Evolutionary conservation across 2,113 vertebrate species (phyloP).

Genomic region (Anguilla rostrata): DNA sequence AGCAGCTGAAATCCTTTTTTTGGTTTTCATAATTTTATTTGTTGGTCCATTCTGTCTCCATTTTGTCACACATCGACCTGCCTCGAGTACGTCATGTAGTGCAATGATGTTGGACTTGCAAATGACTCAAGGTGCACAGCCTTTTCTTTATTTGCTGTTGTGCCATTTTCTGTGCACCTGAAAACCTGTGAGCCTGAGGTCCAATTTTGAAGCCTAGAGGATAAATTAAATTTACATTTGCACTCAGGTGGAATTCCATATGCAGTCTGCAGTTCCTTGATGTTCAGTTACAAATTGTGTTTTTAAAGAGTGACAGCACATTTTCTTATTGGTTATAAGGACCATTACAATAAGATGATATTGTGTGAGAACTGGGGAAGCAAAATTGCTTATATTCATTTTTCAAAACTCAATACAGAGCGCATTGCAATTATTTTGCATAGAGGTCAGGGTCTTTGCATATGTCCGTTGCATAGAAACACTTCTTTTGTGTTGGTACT

Average conservation of each 20-base stretch:
- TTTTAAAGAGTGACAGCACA: background rate
- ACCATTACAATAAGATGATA: background rate
- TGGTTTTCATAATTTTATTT: background rate
- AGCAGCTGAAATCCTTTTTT: no score
- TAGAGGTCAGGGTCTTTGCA: background rate
- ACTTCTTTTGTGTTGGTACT: background rate
- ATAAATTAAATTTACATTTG: background rate
- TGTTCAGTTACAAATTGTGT: background rate
- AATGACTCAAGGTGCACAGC: background rate
- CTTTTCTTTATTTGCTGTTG: background rate
- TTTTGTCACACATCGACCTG: background rate
- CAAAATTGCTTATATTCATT: background rate
- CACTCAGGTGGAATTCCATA: background rate
- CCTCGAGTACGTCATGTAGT: background rate
- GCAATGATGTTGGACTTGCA: background rate
- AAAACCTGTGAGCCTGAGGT: background rate
- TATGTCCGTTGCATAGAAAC: background rate
- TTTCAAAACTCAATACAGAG: background rate
- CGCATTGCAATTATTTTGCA: background rate
- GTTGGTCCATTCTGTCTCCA: background rate
- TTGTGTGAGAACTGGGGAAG: background rate
- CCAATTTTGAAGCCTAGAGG: background rate
- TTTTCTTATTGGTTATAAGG: background rate
- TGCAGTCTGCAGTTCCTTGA: background rate
- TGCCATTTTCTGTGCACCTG: background rate